Evolutionary conservation across 2,113 vertebrate species (phyloP).

Genomic region (Gymnocephalus cernua): DNA sequence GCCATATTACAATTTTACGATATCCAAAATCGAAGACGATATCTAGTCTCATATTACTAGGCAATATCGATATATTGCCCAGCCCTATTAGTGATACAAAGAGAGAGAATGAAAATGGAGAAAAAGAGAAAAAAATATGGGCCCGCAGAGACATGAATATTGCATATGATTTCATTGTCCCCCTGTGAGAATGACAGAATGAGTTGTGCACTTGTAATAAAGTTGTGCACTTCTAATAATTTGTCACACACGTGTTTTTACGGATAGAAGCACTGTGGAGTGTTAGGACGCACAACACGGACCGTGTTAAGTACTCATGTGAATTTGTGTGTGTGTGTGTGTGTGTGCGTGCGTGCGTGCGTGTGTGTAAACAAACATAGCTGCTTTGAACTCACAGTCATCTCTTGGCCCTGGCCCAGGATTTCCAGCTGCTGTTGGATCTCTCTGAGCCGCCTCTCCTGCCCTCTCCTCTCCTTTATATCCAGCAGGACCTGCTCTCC

Average conservation of each 20-base stretch:
- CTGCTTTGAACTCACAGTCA: slow-evolving; percentile 80
- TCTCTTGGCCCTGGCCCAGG: slow-evolving; percentile 78
- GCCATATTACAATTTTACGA: no score
- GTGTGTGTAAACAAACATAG: slow-evolving; percentile 19
- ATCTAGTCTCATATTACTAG: no score
- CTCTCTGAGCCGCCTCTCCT: slow-evolving; percentile 87
- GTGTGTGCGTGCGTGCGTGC: slow-evolving; percentile 26
- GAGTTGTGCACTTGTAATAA: slow-evolving; percentile 53
- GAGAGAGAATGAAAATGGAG: slow-evolving; percentile 1
- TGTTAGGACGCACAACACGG: slow-evolving; percentile 16
- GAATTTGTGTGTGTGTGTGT: slow-evolving; percentile 32
- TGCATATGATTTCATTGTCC: slow-evolving; percentile 50
- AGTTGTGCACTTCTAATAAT: slow-evolving; percentile 59
- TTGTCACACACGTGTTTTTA: slow-evolving; percentile 57
- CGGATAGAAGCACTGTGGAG: slow-evolving; percentile 5
- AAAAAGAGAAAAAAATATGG: slow-evolving; percentile 15
- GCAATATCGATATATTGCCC: no score
- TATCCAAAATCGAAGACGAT: no score
- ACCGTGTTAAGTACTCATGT: slow-evolving; percentile 22
- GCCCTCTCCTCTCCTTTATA: slow-evolving; percentile 86
- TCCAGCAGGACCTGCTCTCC: slow-evolving; percentile 90
- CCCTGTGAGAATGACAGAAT: slow-evolving; percentile 38
- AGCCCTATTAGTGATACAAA: slow-evolving; percentile 5
- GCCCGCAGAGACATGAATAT: slow-evolving; percentile 34
- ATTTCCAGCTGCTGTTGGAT: slow-evolving; percentile 91